Conservation (phyloP, 2,797 vertebrate species). For the Linurgus olivaceus region DNA sequence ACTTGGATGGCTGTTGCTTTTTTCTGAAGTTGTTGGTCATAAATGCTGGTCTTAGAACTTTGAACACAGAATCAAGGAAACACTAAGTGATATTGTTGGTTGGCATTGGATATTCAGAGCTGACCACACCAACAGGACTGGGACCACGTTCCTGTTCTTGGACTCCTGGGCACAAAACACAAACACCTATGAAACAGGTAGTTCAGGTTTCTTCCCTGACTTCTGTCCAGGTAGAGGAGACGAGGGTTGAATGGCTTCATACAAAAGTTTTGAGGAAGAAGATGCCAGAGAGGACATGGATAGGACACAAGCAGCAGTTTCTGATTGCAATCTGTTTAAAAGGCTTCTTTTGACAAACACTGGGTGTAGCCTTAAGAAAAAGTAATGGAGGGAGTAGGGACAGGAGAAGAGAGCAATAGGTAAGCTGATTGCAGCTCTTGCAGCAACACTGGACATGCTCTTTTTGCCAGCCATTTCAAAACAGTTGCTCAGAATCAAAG, state of each 20-base stretch:
- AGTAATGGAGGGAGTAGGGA: not conserved
- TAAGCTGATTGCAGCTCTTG: not conserved
- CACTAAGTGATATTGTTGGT: not conserved
- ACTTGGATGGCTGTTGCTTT: not conserved
- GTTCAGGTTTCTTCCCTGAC: not conserved
- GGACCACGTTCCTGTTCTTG: not conserved
- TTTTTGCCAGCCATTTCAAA: slow-evolving; percentile 24
- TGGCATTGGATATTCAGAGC: not conserved
- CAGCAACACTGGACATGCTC: not conserved
- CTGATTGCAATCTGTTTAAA: not conserved
- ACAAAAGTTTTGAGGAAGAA: not conserved
- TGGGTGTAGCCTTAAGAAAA: rapidly evolving
- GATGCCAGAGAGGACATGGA: not conserved
- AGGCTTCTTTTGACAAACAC: not conserved
- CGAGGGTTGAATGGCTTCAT: not conserved
- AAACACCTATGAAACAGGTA: not conserved
- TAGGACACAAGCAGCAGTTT: not conserved
- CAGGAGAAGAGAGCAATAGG: not conserved
- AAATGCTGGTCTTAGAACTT: not conserved
- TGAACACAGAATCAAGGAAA: not conserved
- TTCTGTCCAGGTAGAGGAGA: not conserved
- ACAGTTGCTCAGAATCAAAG: slow-evolving; percentile 29
- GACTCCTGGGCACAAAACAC: not conserved
- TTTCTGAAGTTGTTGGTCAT: not conserved
- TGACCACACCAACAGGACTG: not conserved